phyloP scores from a whole-genome alignment of 2,113 vertebrate genomes.

The Prunella himalayana region DNA sequence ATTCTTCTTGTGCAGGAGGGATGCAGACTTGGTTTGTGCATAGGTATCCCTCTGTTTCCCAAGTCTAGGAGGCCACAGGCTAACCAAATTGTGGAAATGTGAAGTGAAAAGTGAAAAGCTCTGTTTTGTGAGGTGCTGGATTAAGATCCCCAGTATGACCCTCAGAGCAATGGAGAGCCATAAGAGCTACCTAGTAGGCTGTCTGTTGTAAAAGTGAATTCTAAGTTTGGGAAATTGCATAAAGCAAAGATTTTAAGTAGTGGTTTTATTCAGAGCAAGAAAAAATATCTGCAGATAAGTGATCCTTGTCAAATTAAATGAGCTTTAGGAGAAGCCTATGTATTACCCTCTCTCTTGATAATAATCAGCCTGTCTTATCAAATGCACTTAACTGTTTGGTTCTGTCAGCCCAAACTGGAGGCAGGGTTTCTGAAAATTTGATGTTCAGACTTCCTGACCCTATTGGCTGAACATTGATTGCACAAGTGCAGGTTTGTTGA shows the following conservation, averaged over 20 bases:
- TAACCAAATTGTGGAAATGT: background rate
- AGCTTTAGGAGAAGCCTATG: background rate
- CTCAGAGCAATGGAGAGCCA: background rate
- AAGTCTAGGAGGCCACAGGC: background rate
- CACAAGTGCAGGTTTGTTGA: background rate
- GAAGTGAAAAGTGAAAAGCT: background rate
- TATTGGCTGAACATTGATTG: background rate
- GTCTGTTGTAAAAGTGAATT: background rate
- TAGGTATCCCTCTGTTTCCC: background rate
- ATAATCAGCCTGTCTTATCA: background rate
- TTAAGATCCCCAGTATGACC: background rate
- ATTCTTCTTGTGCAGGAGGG: background rate
- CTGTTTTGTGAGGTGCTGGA: background rate
- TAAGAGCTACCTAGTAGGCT: background rate
- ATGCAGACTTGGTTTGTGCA: background rate
- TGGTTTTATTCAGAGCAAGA: background rate
- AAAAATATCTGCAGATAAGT: background rate
- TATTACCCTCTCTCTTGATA: background rate
- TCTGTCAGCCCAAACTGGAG: background rate
- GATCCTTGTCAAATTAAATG: background rate
- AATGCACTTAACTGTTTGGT: background rate
- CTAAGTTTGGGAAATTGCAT: background rate
- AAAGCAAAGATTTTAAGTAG: background rate
- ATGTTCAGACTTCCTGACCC: background rate
- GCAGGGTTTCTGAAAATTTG: background rate